Evolutionary conservation across 2,113 vertebrate species (phyloP).

Genomic region (Catagonus wagneri): DNA sequence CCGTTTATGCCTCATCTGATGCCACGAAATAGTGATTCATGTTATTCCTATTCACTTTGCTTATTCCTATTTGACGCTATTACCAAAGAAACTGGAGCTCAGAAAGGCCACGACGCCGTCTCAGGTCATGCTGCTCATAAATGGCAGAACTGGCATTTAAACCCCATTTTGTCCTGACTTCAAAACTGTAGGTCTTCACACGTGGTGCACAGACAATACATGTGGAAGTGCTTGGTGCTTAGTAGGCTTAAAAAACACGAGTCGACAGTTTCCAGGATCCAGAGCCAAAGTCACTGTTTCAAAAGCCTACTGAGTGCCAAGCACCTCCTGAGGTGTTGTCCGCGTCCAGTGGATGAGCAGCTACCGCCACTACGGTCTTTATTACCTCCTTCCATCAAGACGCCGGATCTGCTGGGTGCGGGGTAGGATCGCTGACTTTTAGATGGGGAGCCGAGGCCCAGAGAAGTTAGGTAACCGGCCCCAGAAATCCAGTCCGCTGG

Average conservation of each 20-base stretch:
- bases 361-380: accelerated
- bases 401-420: background rate
- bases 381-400: background rate
- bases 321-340: background rate
- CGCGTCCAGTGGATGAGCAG: accelerated
- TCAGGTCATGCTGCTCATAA: background rate
- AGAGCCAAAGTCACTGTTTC: background rate
- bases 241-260: background rate
- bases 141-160: background rate
- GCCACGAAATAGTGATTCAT: background rate
- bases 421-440: background rate
- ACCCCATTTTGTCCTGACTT: background rate
- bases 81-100: background rate
- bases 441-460: background rate
- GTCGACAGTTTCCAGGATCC: background rate
- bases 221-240: background rate
- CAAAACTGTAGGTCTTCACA: background rate
- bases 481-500: background rate
- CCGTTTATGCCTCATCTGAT: background rate
- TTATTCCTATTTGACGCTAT: background rate
- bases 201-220: background rate
- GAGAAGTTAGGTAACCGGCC: constrained; percentile 9
- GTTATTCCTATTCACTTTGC: background rate
- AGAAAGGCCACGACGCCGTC: background rate
- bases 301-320: background rate